Evolutionary conservation across 2,113 vertebrate genomes (phyloP), one percentile per base, ranked within the genome.

Genomic region (Cololabis saira): DNA sequence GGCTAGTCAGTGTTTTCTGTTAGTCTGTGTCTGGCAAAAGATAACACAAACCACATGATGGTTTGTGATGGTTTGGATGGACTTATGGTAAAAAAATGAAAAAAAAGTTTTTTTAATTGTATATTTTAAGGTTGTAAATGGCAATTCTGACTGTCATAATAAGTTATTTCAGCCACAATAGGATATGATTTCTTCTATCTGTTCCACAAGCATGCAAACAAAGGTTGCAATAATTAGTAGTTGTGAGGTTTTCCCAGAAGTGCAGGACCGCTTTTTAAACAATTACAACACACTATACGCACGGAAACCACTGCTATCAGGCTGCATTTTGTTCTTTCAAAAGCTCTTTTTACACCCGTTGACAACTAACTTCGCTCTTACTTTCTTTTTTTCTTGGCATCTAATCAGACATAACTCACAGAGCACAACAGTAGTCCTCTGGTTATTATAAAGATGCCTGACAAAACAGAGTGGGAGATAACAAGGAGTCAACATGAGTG

Each of bases 381-480:
- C n/a, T 30, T 27, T 27, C 24, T 27, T 27, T 27, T 27, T 43
- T 50, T 55, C 44, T 37, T 18, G 64, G 52, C 70, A 60, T 76
- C 59, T 79, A 79, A 88, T 89, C 77, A 83, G 67, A 82, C 57
- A 51, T 51, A 68, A 56, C 61, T 37, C 16, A 30, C 18, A 37
- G 67, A 80, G 66, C 53, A 72, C 43, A 42, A 70, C 57, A 52
- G 60, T 37, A 58, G 47, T 47, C 41, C 12, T 74, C 15, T 44
- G 16, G 51, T 76, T 82, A 67, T 80, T 78, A 63, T n/a, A 43
- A 69, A 65, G 57, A 68, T 1, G 14, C 24, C 72, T 77, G 68
- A 80, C 52, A 61, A 54, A 50, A 48, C 14, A 47, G 15, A 67
- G 63, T 15, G 18, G 62, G 59, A 18, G 24, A 72, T 15, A 71